Evolutionary conservation across 92 coral and sea anemone species (phyloP).

Genomic region (Bergia puertoricense): DNA sequence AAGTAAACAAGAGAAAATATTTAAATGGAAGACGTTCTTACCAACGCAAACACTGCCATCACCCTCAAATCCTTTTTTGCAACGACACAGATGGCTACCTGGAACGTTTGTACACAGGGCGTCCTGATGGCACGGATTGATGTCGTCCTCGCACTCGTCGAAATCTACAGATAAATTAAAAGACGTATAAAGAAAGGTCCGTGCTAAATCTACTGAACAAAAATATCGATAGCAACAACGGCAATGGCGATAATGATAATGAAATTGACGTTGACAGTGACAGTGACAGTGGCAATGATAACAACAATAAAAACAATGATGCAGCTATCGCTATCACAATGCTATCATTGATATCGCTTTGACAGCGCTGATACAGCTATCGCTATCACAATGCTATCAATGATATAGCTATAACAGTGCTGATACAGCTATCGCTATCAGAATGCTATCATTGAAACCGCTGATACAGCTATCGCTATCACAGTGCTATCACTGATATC

Average conservation of each 20-base stretch:
- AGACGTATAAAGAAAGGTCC: not conserved
- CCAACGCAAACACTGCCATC: constrained; percentile 21
- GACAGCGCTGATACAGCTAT: not conserved
- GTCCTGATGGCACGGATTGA: constrained; percentile 23
- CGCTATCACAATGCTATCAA: not conserved
- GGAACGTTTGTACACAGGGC: constrained; percentile 23
- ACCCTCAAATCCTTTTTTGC: constrained; percentile 15
- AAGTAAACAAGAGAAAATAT: not conserved
- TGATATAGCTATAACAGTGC: not conserved
- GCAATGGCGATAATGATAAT: not conserved
- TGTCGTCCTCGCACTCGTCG: constrained; percentile 14
- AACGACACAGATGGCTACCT: constrained; percentile 28
- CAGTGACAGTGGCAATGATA: not conserved
- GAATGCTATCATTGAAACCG: too few species aligned
- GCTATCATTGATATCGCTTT: too few species aligned
- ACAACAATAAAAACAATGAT: not conserved
- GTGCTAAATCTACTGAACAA: not conserved
- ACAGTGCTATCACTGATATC: not conserved
- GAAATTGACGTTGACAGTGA: not conserved
- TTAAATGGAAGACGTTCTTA: not conserved
- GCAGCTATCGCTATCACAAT: not conserved
- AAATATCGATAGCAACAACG: not conserved
- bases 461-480: not conserved
- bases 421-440: too few species aligned
- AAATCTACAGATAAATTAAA: not conserved